Percentiles rank a stretch among this genome's conserved stretches.
Conservation (phyloP, 2,113 vertebrate species). For the Entomyzon cyanotis region DNA sequence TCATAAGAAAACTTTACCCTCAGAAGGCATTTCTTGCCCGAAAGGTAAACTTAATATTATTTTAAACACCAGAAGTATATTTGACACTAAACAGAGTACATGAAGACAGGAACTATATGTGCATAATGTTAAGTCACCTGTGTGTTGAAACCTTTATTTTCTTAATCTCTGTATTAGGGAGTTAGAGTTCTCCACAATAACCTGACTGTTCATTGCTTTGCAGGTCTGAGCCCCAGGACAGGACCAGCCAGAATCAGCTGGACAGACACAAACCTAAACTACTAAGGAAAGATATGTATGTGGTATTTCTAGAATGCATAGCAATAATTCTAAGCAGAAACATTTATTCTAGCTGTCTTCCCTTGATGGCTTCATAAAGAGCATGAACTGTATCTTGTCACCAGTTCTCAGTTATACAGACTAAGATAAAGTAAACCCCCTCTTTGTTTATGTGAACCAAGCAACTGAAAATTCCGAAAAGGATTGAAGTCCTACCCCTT, state of each 20-base stretch:
- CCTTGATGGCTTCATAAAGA: background rate
- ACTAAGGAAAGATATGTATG: background rate
- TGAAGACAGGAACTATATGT: background rate
- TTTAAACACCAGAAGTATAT: background rate
- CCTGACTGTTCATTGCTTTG: background rate
- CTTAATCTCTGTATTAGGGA: background rate
- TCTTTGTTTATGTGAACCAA: background rate
- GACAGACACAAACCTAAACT: background rate
- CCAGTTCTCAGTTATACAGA: background rate
- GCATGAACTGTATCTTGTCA: background rate
- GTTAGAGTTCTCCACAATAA: background rate
- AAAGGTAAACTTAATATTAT: background rate
- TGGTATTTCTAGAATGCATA: background rate
- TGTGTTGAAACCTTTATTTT: background rate
- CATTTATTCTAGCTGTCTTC: background rate
- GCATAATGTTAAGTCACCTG: background rate
- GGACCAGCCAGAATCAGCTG: background rate
- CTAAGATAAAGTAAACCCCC: background rate
- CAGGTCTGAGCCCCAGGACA: background rate
- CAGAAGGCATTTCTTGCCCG: background rate
- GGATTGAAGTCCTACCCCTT: background rate
- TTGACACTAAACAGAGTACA: background rate
- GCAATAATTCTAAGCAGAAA: background rate
- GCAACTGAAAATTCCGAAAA: background rate
- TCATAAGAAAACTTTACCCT: background rate